Evolutionary conservation across 2,113 vertebrate species (phyloP).

Genomic region (Tachycineta bicolor): DNA sequence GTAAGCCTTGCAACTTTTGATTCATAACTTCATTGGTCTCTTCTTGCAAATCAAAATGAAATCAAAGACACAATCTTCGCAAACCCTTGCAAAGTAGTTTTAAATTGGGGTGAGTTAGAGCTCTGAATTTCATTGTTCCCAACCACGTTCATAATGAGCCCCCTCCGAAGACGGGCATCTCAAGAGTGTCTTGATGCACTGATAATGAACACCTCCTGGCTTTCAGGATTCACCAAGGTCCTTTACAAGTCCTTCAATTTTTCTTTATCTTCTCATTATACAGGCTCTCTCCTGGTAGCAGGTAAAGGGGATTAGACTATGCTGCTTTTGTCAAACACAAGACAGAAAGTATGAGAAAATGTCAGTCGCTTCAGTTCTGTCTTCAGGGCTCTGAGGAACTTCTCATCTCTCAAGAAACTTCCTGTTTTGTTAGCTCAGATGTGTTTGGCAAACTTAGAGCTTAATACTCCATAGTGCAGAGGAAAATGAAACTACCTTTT

Average conservation of each 20-base stretch:
- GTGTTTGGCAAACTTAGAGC: neutral
- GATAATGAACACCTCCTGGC: neutral
- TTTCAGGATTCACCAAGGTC: neutral
- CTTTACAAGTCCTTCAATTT: neutral
- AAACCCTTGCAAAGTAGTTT: neutral
- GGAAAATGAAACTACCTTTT: neutral
- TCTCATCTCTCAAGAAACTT: neutral
- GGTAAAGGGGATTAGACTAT: neutral
- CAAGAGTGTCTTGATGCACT: neutral
- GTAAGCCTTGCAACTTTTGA: neutral
- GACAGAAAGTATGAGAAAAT: conserved; percentile 15
- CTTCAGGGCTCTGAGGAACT: neutral
- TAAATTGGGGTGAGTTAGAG: neutral
- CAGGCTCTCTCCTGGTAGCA: neutral
- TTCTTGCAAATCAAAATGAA: neutral
- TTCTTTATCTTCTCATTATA: neutral
- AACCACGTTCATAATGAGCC: accelerated
- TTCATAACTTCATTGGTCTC: neutral
- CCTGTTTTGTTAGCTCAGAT: neutral
- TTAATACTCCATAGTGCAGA: neutral
- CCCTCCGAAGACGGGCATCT: neutral
- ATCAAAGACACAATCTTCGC: neutral
- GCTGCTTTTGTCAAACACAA: neutral
- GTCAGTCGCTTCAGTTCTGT: conserved; percentile 10
- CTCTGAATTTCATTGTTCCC: neutral